These are phyloP conservation scores for Scortum barcoo DNA, from an alignment of 2,113 vertebrate genomes.

Conservation along the genomic window DNA sequence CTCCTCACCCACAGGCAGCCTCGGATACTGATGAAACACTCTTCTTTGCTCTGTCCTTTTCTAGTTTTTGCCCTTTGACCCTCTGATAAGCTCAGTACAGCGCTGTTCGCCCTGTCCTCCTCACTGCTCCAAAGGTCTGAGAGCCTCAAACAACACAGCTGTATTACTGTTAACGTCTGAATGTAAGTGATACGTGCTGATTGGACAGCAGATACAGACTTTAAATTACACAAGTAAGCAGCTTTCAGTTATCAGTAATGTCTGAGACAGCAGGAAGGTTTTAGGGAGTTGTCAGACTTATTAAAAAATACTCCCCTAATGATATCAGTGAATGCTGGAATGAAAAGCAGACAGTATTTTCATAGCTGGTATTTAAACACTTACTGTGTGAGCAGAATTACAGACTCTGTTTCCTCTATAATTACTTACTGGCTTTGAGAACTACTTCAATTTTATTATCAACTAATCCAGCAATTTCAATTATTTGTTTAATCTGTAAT, in stretches of 20 bases:
- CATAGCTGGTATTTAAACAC: background rate
- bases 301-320: no score
- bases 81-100: conserved; percentile 62
- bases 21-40: conserved; percentile 20
- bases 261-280: background rate
- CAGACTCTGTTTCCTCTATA: background rate
- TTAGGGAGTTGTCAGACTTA: background rate
- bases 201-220: conserved; percentile 7
- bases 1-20: conserved; percentile 20
- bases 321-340: background rate
- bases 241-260: conserved; percentile 19
- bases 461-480: background rate
- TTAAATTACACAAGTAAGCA: conserved; percentile 2
- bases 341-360: background rate
- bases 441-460: background rate
- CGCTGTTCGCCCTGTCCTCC: background rate
- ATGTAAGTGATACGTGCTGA: conserved; percentile 17
- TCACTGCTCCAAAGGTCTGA: conserved; percentile 74
- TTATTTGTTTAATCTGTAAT: background rate
- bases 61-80: conserved; percentile 61
- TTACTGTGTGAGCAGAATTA: background rate
- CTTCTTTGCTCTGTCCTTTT: conserved; percentile 7
- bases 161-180: background rate
- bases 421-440: background rate
- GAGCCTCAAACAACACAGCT: conserved; percentile 18